Conservation (phyloP, 2,888 invertebrate genomes). For the Chromoteleia sp. region DNA sequence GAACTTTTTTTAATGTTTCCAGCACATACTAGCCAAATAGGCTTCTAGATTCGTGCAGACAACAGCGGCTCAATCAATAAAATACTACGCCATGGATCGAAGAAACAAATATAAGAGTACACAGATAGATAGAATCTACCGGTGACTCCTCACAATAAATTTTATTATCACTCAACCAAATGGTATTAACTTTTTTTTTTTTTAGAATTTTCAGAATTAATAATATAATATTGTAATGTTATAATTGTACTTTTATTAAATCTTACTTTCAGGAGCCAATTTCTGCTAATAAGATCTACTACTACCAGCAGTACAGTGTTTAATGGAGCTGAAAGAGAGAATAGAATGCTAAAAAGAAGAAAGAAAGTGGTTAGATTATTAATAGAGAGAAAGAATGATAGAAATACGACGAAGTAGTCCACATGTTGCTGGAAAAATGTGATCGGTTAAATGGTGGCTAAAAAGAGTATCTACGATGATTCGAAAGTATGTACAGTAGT, state of each 20-base stretch:
- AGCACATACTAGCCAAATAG: slow-evolving; percentile 45
- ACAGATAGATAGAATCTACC: slow-evolving; percentile 32
- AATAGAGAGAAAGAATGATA: slow-evolving; percentile 62
- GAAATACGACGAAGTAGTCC: slow-evolving; percentile 66
- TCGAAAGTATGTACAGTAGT: slow-evolving; percentile 42
- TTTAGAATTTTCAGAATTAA: too few species aligned
- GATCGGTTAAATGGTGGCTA: slow-evolving; percentile 69
- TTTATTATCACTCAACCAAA: too few species aligned
- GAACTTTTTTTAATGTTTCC: slow-evolving; percentile 62
- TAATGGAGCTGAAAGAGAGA: slow-evolving; percentile 63
- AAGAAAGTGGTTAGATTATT: slow-evolving; percentile 66
- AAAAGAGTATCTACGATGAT: slow-evolving; percentile 59
- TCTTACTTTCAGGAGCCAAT: slow-evolving; percentile 51
- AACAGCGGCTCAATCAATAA: slow-evolving; percentile 55
- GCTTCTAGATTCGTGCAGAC: slow-evolving; percentile 57
- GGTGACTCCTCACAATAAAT: slow-evolving; percentile 51
- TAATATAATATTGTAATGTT: too few species aligned
- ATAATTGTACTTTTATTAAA: neutral
- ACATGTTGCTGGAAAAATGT: slow-evolving; percentile 76
- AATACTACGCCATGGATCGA: slow-evolving; percentile 58
- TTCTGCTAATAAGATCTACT: slow-evolving; percentile 39
- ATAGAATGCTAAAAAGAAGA: slow-evolving; percentile 63
- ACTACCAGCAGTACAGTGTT: slow-evolving; percentile 58
- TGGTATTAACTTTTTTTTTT: too few species aligned
- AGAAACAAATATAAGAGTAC: slow-evolving; percentile 48